Conservation (phyloP, 2,113 vertebrate species). For the Uria aalge region DNA sequence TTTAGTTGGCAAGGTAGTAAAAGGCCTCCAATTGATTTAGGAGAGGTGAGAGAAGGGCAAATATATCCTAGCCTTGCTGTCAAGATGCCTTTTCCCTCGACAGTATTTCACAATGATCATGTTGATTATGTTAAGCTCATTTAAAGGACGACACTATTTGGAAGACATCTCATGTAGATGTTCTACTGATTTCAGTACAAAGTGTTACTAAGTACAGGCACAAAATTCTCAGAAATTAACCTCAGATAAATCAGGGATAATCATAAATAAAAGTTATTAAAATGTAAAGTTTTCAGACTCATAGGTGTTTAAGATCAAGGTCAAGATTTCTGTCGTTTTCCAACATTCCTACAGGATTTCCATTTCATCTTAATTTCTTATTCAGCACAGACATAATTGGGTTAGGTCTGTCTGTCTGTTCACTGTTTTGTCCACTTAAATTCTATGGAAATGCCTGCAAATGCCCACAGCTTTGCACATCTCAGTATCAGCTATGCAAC, state of each 20-base stretch:
- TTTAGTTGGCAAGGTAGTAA: neutral
- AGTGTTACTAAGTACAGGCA: neutral
- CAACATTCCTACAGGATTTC: neutral
- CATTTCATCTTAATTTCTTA: neutral
- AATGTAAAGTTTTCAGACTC: neutral
- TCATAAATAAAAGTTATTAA: neutral
- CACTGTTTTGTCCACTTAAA: neutral
- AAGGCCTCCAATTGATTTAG: neutral
- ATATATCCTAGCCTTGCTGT: neutral
- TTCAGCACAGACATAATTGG: neutral
- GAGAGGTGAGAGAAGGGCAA: neutral
- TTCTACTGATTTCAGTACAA: neutral
- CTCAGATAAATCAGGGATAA: neutral
- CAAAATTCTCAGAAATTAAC: neutral
- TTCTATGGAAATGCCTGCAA: neutral
- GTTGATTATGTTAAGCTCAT: neutral
- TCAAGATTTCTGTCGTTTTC: neutral
- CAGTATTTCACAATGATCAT: neutral
- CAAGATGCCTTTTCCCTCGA: neutral
- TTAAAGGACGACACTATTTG: neutral
- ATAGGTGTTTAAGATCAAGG: neutral
- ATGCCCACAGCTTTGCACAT: neutral
- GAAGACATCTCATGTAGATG: neutral
- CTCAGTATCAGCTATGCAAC: fast-evolving
- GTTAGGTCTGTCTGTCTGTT: neutral